phyloP scores from a whole-genome alignment of 2,797 vertebrate genomes.

The Pangasius sanitwongsei region DNA sequence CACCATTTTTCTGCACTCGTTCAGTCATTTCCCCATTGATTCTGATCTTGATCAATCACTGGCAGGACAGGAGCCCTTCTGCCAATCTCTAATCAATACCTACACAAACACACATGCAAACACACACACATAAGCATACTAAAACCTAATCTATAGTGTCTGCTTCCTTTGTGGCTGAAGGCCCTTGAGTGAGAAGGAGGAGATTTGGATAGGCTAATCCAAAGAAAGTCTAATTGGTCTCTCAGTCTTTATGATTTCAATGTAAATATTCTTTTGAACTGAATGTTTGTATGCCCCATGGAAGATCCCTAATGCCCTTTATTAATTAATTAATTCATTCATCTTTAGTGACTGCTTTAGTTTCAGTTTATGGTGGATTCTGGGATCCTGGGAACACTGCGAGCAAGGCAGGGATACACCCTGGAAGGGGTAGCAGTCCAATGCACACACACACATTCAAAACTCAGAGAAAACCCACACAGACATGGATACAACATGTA shows the following conservation, averaged over 20 bases:
- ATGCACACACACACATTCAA: neutral
- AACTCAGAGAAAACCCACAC: neutral
- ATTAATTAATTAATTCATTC: neutral
- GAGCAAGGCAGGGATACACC: neutral
- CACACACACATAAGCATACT: conserved; percentile 37
- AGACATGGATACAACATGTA: neutral
- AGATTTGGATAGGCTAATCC: neutral
- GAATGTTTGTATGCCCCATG: neutral
- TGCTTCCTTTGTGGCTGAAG: conserved; percentile 54
- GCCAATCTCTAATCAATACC: conserved; percentile 69
- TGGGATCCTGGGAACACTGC: neutral
- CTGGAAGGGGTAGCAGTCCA: neutral
- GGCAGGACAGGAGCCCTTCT: conserved; percentile 69
- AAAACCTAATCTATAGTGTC: conserved; percentile 58
- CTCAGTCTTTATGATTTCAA: neutral
- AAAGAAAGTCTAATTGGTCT: neutral
- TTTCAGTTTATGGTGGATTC: neutral
- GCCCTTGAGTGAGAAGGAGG: conserved; percentile 35
- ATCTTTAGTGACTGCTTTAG: neutral
- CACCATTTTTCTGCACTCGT: conserved; percentile 44
- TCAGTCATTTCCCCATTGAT: conserved; percentile 76
- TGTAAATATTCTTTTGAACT: neutral
- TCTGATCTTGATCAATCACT: conserved; percentile 72
- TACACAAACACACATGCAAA: conserved; percentile 47
- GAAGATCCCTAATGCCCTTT: neutral